Evolutionary conservation across 2,888 invertebrate species (phyloP).

Genomic region (Horisme vitalbata): DNA sequence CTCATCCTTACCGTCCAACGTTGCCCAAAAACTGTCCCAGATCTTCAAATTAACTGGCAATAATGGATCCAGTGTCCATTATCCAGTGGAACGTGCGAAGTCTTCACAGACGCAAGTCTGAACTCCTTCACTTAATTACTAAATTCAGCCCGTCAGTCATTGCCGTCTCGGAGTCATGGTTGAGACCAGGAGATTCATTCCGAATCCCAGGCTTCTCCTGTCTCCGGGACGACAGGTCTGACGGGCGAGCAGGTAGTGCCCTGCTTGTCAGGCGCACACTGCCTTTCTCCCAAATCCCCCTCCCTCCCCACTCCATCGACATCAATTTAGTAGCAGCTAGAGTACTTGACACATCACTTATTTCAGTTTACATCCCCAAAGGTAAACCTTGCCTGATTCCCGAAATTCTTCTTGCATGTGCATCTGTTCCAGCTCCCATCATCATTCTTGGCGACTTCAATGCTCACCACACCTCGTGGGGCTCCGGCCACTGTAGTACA

Average conservation of each 20-base stretch:
- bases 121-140: slow-evolving; percentile 10
- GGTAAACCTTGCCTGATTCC: too few relatives aligned
- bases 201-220: slow-evolving; percentile 31
- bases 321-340: slow-evolving; percentile 27
- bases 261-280: slow-evolving; percentile 16
- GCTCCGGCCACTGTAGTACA: too few relatives aligned
- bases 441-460: too few relatives aligned
- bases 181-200: slow-evolving; percentile 7
- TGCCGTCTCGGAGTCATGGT: slow-evolving; percentile 29
- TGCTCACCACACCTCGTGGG: too few relatives aligned
- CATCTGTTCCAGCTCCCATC: slow-evolving; percentile 9
- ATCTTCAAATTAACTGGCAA: background rate
- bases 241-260: slow-evolving; percentile 29
- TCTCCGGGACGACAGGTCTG: slow-evolving; percentile 31
- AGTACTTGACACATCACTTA: slow-evolving; percentile 17
- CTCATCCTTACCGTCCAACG: slow-evolving; percentile 8
- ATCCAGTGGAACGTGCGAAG: background rate
- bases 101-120: slow-evolving; percentile 2
- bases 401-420: too few relatives aligned
- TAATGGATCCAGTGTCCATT: background rate
- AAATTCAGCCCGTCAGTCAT: slow-evolving; percentile 16
- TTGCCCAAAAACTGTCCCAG: slow-evolving; percentile 11
- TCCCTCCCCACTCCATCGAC: slow-evolving; percentile 10
- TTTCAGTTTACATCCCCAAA: slow-evolving; percentile 5
- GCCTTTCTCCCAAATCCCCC: slow-evolving; percentile 16